A percentile compares a stretch with the other conserved stretches of the same genome.
These are phyloP conservation scores for Coregonus suidteri DNA, from an alignment of 2,797 vertebrate species.

Conservation along the genomic window DNA sequence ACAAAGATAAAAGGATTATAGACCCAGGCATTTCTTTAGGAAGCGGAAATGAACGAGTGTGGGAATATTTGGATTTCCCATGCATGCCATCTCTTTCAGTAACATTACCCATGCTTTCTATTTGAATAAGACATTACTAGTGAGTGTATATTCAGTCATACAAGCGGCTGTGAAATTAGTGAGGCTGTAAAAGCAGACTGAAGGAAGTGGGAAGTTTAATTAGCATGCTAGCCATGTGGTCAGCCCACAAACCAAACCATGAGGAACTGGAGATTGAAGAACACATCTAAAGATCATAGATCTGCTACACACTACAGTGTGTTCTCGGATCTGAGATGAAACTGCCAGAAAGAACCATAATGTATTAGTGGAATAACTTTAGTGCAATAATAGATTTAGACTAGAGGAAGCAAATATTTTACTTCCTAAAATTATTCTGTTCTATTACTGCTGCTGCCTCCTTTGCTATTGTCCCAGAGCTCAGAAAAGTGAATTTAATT, in stretches of 20 bases:
- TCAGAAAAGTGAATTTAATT: background rate
- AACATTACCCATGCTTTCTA: constrained; percentile 23
- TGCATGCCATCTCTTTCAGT: constrained; percentile 25
- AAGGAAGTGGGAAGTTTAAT: constrained; percentile 58
- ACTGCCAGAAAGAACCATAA: constrained; percentile 35
- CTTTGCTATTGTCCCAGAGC: background rate
- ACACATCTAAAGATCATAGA: constrained; percentile 33
- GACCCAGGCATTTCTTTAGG: constrained; percentile 46
- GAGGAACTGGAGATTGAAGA: constrained; percentile 40
- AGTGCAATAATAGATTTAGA: background rate
- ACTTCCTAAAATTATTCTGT: background rate
- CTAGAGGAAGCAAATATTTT: background rate
- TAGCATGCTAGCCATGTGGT: constrained; percentile 67
- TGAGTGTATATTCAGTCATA: background rate
- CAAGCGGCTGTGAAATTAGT: constrained; percentile 20
- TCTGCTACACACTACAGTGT: constrained; percentile 18
- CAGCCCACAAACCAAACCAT: constrained; percentile 60
- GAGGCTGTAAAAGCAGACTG: background rate
- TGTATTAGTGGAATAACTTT: background rate
- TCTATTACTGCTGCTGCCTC: background rate
- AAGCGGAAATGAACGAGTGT: constrained; percentile 49
- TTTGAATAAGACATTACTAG: background rate
- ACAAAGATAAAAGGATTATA: constrained; percentile 65
- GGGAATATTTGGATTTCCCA: constrained; percentile 68
- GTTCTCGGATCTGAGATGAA: constrained; percentile 42